phyloP scores from a whole-genome alignment of 1,140 invertebrate species.

The Himalopsyche phryganea region DNA sequence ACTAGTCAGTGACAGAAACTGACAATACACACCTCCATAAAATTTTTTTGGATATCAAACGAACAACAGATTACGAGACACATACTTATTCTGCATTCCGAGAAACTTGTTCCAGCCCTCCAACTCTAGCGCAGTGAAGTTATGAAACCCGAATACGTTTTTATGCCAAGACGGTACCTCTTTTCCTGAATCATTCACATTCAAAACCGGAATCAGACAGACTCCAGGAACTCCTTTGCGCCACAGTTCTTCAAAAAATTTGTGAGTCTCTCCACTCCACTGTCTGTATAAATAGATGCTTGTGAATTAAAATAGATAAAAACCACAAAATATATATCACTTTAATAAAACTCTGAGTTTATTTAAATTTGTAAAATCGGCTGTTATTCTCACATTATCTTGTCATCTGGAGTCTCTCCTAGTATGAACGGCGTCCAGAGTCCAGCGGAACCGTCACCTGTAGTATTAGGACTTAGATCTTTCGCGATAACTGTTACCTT shows the following conservation, averaged over 20 bases:
- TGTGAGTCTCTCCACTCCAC: constrained; percentile 62
- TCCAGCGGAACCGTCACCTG: constrained; percentile 73
- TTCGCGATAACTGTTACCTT: constrained; percentile 64
- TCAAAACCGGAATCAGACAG: constrained; percentile 58
- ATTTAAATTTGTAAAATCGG: no score
- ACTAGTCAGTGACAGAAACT: no score
- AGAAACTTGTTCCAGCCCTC: constrained; percentile 43
- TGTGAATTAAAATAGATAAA: no score
- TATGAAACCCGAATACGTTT: constrained; percentile 56
- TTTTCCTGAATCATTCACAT: constrained; percentile 29
- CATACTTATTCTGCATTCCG: constrained; percentile 52
- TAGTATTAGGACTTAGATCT: constrained; percentile 67
- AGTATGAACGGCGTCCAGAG: constrained; percentile 69
- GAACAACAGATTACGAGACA: no score
- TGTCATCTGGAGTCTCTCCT: constrained; percentile 54
- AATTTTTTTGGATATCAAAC: no score
- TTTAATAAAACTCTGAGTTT: no score
- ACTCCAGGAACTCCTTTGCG: constrained; percentile 57
- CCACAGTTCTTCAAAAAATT: constrained; percentile 62
- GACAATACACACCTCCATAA: no score
- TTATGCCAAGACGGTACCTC: constrained; percentile 50
- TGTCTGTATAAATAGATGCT: constrained; percentile 50
- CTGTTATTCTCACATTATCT: constrained; percentile 53
- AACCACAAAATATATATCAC: no score
- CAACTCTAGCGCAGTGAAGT: constrained; percentile 50